Percentiles rank a stretch among this genome's conserved stretches.
Conservation (phyloP, 2,797 vertebrate species). For the Periparus ater region DNA sequence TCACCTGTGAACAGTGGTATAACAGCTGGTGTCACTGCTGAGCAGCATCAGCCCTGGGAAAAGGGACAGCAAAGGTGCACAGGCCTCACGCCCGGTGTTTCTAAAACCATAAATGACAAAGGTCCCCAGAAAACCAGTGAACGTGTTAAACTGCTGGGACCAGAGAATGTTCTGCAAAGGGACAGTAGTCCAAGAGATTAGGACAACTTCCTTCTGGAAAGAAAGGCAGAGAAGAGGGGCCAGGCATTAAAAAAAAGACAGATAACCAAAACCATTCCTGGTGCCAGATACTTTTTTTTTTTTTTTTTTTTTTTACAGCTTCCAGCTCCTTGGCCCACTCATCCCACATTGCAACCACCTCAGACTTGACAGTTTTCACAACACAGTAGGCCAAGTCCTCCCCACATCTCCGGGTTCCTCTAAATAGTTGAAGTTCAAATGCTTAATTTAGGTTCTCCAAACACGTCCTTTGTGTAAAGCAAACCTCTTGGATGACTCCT, state of each 20-base stretch:
- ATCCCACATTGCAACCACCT: neutral
- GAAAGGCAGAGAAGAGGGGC: neutral
- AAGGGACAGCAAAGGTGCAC: neutral
- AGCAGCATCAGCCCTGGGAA: neutral
- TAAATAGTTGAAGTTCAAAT: neutral
- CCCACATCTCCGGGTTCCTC: neutral
- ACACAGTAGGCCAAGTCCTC: neutral
- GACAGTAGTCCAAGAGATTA: neutral
- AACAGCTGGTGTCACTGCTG: too few relatives aligned
- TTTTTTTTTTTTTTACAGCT: neutral
- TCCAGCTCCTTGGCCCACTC: neutral
- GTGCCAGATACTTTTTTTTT: neutral
- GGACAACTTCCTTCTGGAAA: neutral
- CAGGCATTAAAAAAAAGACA: neutral
- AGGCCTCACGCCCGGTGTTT: neutral
- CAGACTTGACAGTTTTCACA: conserved; percentile 6
- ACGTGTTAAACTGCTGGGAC: neutral
- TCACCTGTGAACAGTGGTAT: too few relatives aligned
- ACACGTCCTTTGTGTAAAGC: neutral
- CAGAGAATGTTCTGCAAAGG: neutral
- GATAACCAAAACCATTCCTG: neutral
- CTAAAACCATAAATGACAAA: neutral
- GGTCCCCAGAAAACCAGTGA: neutral
- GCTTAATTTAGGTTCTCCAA: neutral
- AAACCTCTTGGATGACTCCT: neutral